These are phyloP conservation scores for Drosophila colorata DNA, from an alignment of 2,888 invertebrate species.

Conservation along the genomic window DNA sequence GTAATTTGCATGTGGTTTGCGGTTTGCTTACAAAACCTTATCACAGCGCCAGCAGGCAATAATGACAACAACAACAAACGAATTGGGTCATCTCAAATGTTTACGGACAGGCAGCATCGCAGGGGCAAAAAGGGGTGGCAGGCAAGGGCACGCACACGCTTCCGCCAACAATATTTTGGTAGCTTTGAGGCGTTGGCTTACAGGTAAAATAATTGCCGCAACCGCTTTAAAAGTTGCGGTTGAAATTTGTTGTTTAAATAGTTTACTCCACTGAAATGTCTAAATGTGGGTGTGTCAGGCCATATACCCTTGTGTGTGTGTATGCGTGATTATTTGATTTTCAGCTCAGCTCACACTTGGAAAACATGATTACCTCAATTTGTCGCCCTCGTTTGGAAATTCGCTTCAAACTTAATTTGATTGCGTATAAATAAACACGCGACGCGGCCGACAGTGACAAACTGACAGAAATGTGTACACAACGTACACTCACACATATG, in stretches of 20 bases:
- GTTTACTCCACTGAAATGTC: slow-evolving; percentile 14
- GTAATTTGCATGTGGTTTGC: slow-evolving; percentile 41
- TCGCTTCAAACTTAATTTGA: slow-evolving; percentile 80
- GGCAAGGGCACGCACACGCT: slow-evolving; percentile 9
- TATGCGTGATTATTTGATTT: slow-evolving; percentile 53
- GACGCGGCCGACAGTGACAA: slow-evolving; percentile 64
- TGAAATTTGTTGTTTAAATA: slow-evolving; percentile 33
- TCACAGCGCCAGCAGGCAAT: slow-evolving; percentile 50
- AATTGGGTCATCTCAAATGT: slow-evolving; percentile 77
- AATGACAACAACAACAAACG: slow-evolving; percentile 12
- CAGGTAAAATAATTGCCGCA: slow-evolving; percentile 40
- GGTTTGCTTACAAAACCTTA: slow-evolving; percentile 49
- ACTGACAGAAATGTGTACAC: slow-evolving; percentile 63
- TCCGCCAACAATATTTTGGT: slow-evolving; percentile 44
- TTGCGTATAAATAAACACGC: slow-evolving; percentile 79
- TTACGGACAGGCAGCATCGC: slow-evolving; percentile 25
- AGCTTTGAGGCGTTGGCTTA: slow-evolving; percentile 27
- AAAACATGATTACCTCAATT: slow-evolving; percentile 73
- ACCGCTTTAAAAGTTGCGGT: slow-evolving; percentile 35
- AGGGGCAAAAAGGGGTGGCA: slow-evolving; percentile 8
- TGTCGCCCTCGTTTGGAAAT: slow-evolving; percentile 66
- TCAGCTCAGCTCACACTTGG: slow-evolving; percentile 36
- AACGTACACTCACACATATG: slow-evolving; percentile 5
- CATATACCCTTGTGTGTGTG: slow-evolving; percentile 3
- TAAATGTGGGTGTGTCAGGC: neutral